phyloP scores from a whole-genome alignment of 2,797 vertebrate genomes.

The Siniperca obscura region DNA sequence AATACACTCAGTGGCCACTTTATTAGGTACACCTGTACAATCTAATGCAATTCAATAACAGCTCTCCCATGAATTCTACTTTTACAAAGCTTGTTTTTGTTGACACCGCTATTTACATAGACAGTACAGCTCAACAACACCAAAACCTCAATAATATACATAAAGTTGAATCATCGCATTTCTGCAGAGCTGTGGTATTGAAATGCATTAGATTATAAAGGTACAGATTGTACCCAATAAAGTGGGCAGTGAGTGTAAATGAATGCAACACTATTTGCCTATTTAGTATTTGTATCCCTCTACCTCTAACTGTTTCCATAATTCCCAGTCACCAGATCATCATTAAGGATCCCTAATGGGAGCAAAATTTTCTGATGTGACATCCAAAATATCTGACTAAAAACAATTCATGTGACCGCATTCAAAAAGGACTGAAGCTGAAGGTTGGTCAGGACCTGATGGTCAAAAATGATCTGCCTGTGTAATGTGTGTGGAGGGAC shows the following conservation, averaged over 20 bases:
- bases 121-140: not conserved
- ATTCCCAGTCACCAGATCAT: not conserved
- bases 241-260: not conserved
- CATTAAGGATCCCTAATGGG: not conserved
- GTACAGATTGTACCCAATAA: not conserved
- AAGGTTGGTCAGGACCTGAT: not conserved
- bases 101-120: not conserved
- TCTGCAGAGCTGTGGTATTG: not conserved
- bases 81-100: not conserved
- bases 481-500: not conserved
- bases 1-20: not conserved
- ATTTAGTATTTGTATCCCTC: not conserved
- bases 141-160: not conserved
- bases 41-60: not conserved
- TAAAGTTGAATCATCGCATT: not conserved
- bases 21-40: constrained; percentile 17
- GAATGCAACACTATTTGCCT: not conserved
- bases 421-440: not conserved
- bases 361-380: not conserved
- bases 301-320: not conserved
- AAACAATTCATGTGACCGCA: not conserved
- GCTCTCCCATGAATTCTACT: not conserved
- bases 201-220: not conserved
- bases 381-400: not conserved
- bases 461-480: not conserved